phyloP scores from a whole-genome alignment of 2,113 vertebrate genomes.

The Leiothrix lutea region DNA sequence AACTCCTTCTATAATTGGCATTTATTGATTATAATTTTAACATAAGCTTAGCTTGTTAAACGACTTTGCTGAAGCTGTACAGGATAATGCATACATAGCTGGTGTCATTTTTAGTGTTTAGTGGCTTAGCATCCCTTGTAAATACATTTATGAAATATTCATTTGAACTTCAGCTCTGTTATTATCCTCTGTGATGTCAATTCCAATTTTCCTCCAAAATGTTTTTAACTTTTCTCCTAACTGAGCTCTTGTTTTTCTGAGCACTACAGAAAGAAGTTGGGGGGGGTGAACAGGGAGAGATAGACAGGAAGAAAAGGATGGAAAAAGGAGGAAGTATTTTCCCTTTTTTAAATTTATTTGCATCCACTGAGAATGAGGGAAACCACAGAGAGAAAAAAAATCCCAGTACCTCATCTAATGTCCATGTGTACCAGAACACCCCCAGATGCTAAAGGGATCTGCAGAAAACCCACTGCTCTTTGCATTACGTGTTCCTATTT shows the following conservation, averaged over 20 bases:
- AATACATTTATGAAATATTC: slow-evolving; percentile 71
- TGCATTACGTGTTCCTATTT: neutral
- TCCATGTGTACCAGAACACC: neutral
- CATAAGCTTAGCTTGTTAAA: slow-evolving; percentile 52
- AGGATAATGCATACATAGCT: slow-evolving; percentile 15
- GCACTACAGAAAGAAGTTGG: neutral
- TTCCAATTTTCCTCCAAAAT: slow-evolving; percentile 50
- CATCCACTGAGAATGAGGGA: neutral
- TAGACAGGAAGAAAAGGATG: neutral
- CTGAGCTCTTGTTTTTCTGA: slow-evolving; percentile 4
- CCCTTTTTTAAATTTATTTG: neutral
- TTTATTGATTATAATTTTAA: slow-evolving; percentile 65
- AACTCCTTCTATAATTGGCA: neutral
- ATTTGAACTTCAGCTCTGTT: slow-evolving; percentile 56
- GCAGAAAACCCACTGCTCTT: neutral
- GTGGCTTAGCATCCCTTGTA: slow-evolving; percentile 50
- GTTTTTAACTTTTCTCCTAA: slow-evolving; percentile 10
- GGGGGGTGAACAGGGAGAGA: neutral
- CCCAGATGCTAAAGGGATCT: neutral
- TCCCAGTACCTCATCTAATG: neutral
- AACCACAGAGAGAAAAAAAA: neutral
- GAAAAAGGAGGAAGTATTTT: neutral
- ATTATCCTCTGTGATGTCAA: slow-evolving; percentile 53
- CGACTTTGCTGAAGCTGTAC: slow-evolving; percentile 31
- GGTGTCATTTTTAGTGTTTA: slow-evolving; percentile 38